Percentiles rank a stretch among this genome's conserved stretches.
phyloP scores from a whole-genome alignment of 2,888 invertebrate species.

The Nomada fucata region DNA sequence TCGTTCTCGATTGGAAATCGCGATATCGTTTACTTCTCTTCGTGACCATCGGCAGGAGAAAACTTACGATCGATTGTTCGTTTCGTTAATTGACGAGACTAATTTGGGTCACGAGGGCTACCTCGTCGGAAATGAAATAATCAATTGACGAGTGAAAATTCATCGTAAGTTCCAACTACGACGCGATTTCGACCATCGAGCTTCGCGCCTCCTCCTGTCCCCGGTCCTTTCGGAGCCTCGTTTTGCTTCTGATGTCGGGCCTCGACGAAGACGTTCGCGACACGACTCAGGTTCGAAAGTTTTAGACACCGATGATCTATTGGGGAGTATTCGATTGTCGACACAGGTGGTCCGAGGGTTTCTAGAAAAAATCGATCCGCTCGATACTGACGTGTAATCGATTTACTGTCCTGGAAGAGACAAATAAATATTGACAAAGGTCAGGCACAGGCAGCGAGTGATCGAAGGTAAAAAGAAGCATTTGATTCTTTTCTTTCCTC shows the following conservation, averaged over 20 bases:
- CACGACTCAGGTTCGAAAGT: not conserved
- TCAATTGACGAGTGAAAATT: conserved; percentile 70
- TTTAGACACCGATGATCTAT: conserved; percentile 8
- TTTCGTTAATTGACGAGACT: conserved; percentile 65
- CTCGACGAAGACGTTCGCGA: conserved; percentile 11
- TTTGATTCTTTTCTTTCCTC: conserved; percentile 38
- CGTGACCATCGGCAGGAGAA: not conserved
- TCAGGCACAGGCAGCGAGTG: conserved; percentile 81
- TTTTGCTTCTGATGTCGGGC: not conserved
- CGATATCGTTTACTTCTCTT: not conserved
- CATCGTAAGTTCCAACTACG: conserved; percentile 30
- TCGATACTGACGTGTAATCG: conserved; percentile 33
- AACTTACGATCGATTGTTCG: conserved; percentile 32
- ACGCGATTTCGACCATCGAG: conserved; percentile 57
- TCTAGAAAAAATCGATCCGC: conserved; percentile 29
- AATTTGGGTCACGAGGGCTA: conserved; percentile 56
- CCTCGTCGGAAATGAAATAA: conserved; percentile 65
- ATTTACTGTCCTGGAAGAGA: conserved; percentile 52
- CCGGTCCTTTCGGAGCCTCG: conserved; percentile 12
- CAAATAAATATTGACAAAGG: conserved; percentile 71
- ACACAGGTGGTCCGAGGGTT: conserved; percentile 50
- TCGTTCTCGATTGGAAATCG: not conserved
- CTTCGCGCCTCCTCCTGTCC: conserved; percentile 31
- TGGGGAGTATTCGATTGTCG: conserved; percentile 48
- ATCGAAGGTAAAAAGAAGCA: conserved; percentile 50